Evolutionary conservation across 2,888 invertebrate genomes (phyloP), one percentile per base, ranked within the genome.

Genomic region (Bombylius major): DNA sequence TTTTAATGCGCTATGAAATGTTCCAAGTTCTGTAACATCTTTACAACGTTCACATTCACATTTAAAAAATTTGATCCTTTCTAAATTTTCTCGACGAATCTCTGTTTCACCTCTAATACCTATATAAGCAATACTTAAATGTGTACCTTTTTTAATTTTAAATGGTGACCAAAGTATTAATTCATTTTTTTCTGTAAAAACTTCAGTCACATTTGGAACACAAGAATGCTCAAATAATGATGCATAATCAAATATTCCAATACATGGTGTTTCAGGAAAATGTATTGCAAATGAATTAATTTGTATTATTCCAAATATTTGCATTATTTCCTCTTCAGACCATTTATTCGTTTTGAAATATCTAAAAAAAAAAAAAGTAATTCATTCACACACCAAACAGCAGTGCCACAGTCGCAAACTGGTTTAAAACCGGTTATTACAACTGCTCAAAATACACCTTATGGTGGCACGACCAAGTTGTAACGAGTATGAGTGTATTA

Each of bases 151-250:
- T 44, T 78, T 66, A 33, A 89, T 83, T 48, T 72, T 67, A 0
- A 72, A 71, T 0, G 84, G 83, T 0, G 84, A 80, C 61, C 82
- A 79, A 1, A 84, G 70, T 5, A 87, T 64, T 42, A 84, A 72
- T 23, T 80, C 78, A 0, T 86, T 86, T 5, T 79, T 72, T 6
- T 80, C 78, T 0, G 84, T 82, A 69, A 90, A 90, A 62, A 85
- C 88, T 74, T 91, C 90, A 53, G 83, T 81, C 67, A 89, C 83
- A 72, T 90, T 91, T 2, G 90, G 85, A n/a, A 76, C 74, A 65
- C 92, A 92, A 65, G 79, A 83, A 75, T 92, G 90, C 66, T 91
- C 89, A 45, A 87, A 75, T 74, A 89, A 80, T 0, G 89, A 90
- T 4, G 86, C 79, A n/a, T 75, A 74, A 63, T 87, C 81, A 68